These are phyloP conservation scores for Neolamprologus modestus DNA, from an alignment of 2,113 vertebrate genomes.

Conservation along the genomic window DNA sequence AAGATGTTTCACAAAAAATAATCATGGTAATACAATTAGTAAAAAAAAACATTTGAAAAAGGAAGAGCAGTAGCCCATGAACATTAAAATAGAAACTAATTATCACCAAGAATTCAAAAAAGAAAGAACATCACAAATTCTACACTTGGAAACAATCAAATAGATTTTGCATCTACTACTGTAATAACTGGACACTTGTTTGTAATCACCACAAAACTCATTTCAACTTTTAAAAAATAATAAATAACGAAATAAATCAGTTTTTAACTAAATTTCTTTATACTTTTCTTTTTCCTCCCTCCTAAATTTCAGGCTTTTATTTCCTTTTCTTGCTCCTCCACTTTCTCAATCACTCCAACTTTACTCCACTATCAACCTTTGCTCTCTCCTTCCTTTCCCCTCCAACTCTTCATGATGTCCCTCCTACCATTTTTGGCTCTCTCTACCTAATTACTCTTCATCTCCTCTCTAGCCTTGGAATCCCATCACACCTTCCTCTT, in stretches of 20 bases:
- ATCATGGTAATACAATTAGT: background rate
- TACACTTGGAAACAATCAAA: background rate
- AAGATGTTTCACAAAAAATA: background rate
- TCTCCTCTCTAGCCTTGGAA: slow-evolving; percentile 20
- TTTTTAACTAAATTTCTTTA: background rate
- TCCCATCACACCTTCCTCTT: background rate
- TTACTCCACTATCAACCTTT: background rate
- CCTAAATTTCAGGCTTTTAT: background rate
- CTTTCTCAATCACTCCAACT: background rate
- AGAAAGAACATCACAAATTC: background rate
- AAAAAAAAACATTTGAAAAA: background rate
- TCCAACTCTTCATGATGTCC: slow-evolving; percentile 24
- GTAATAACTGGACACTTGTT: background rate
- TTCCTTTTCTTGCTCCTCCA: background rate
- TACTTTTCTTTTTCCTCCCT: background rate
- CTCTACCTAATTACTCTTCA: slow-evolving; percentile 45
- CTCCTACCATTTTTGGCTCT: slow-evolving; percentile 32
- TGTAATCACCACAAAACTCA: background rate
- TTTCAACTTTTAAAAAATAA: background rate
- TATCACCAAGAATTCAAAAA: background rate
- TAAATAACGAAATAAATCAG: background rate
- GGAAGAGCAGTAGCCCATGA: background rate
- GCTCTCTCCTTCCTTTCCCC: background rate
- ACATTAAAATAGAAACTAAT: background rate
- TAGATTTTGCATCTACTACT: background rate